A percentile compares a stretch with the other conserved stretches of the same genome.
Conservation (phyloP, 2,797 vertebrate species). For the Sebastes trivittatus region DNA sequence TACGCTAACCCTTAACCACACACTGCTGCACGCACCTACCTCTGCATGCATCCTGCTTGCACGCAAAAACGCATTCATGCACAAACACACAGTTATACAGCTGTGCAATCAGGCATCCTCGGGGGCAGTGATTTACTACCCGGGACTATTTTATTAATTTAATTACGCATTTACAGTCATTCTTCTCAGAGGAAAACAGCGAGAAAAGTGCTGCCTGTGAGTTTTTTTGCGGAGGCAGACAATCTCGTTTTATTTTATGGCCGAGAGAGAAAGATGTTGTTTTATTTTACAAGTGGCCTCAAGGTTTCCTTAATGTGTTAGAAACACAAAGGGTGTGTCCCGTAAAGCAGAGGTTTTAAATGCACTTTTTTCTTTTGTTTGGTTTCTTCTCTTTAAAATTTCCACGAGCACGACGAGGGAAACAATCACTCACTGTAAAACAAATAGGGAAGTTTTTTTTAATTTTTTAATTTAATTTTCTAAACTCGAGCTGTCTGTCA, state of each 20-base stretch:
- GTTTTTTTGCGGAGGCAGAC: conserved; percentile 74
- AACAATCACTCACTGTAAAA: conserved; percentile 59
- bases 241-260: conserved; percentile 74
- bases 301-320: conserved; percentile 79
- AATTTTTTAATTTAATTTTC: not conserved
- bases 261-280: conserved; percentile 75
- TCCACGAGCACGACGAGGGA: conserved; percentile 38
- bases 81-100: conserved; percentile 34
- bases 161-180: conserved; percentile 83
- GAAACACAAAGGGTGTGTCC: conserved; percentile 73
- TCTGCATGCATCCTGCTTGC: conserved; percentile 13
- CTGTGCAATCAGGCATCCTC: conserved; percentile 54
- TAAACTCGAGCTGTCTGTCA: not conserved
- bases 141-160: conserved; percentile 79
- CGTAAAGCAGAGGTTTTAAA: conserved; percentile 37
- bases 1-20: conserved; percentile 33
- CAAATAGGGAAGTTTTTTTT: not conserved
- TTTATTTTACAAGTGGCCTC: conserved; percentile 77
- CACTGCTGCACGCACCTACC: not conserved
- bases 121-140: conserved; percentile 73
- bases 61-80: conserved; percentile 27
- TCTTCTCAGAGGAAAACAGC: conserved; percentile 68
- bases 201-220: conserved; percentile 78
- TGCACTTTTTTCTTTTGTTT: conserved; percentile 55
- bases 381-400: conserved; percentile 43